phyloP scores from a whole-genome alignment of 2,888 invertebrate genomes.

The Mesodorylaimus sp. region DNA sequence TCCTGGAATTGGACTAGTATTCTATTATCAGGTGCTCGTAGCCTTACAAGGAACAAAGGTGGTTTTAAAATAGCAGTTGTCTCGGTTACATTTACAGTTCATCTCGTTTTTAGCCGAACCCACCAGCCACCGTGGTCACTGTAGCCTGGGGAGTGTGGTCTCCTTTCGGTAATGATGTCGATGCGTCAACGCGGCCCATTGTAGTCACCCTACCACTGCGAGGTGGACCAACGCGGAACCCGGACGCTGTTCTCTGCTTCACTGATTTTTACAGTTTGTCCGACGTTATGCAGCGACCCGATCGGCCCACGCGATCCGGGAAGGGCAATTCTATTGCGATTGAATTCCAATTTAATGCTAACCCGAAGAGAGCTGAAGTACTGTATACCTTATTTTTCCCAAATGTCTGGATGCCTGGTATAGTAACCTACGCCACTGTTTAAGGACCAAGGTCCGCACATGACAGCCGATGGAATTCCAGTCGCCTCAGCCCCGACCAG shows the following conservation, averaged over 20 bases:
- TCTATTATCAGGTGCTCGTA: conserved; percentile 21
- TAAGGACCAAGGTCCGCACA: too few species aligned
- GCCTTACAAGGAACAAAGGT: conserved; percentile 12
- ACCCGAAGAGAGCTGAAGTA: too few species aligned
- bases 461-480: too few species aligned
- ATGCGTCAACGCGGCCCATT: conserved; percentile 15
- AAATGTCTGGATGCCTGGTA: too few species aligned
- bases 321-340: too few species aligned
- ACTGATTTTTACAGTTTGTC: conserved; percentile 21
- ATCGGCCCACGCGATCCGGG: too few species aligned
- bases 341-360: too few species aligned
- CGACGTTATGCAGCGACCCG: too few species aligned
- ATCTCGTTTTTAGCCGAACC: conserved; percentile 4
- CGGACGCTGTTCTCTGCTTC: conserved; percentile 32
- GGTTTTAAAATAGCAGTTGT: background rate
- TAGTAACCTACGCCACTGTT: too few species aligned
- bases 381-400: too few species aligned
- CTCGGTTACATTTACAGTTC: background rate
- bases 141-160: conserved; percentile 36
- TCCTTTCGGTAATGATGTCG: conserved; percentile 27
- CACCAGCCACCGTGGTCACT: conserved; percentile 13
- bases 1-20: conserved; percentile 19
- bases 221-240: conserved; percentile 33
- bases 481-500: background rate
- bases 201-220: conserved; percentile 24